These are phyloP conservation scores for Acropora tenuis DNA, from an alignment of 64 coral and sea anemone genomes.

Conservation along the genomic window DNA sequence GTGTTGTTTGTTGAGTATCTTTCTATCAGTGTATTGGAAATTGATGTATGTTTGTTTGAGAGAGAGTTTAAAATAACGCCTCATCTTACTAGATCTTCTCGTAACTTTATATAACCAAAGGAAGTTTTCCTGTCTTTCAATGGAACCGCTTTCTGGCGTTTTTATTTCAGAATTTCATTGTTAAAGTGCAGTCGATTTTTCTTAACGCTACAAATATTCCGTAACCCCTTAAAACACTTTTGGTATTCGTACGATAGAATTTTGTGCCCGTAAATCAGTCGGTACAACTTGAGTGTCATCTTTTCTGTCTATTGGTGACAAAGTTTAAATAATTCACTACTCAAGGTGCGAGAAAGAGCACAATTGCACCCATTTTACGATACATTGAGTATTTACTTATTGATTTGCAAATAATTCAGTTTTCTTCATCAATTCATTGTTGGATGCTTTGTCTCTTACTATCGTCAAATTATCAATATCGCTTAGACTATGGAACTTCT, in stretches of 20 bases:
- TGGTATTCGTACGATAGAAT: background rate
- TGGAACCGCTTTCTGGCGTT: background rate
- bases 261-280: no score
- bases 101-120: background rate
- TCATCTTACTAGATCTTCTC: background rate
- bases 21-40: background rate
- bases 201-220: conserved; percentile 15
- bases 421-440: background rate
- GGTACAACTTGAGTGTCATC: background rate
- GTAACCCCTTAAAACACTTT: background rate
- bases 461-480: background rate
- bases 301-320: background rate
- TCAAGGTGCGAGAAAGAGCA: conserved; percentile 12
- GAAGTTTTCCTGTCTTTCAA: background rate
- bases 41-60: conserved; percentile 7
- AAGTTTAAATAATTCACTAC: conserved; percentile 1
- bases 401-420: conserved; percentile 14
- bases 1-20: conserved; percentile 36
- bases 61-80: background rate
- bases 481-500: background rate
- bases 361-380: conserved; percentile 38
- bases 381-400: conserved; percentile 11
- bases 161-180: conserved; percentile 2
- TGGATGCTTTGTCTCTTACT: background rate
- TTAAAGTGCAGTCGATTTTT: background rate